Conservation (phyloP, 1,140 invertebrate species). For the Phymastichus coffea region DNA sequence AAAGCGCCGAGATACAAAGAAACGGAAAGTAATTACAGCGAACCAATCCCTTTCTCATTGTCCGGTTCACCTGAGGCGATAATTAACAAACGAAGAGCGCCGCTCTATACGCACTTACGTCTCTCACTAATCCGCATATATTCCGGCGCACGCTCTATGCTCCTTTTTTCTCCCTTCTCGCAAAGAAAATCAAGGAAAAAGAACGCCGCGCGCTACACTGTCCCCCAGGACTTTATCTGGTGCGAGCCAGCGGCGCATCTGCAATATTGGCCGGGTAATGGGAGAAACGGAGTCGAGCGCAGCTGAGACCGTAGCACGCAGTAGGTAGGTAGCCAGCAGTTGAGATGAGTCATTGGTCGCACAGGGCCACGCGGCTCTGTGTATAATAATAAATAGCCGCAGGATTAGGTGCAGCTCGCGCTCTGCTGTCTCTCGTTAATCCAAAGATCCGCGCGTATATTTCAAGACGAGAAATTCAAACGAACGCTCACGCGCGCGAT, state of each 20-base stretch:
- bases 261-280: constrained; percentile 42
- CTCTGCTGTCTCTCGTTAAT: constrained; percentile 29
- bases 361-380: constrained; percentile 38
- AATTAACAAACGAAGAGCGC: constrained; percentile 3
- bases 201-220: no score
- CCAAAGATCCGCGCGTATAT: constrained; percentile 1
- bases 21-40: constrained; percentile 1
- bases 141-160: not conserved
- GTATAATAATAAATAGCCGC: constrained; percentile 42
- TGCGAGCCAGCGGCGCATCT: constrained; percentile 20
- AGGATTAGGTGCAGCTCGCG: constrained; percentile 35
- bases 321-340: not conserved
- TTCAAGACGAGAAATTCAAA: constrained; percentile 22
- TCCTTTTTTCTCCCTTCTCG: not conserved
- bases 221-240: not conserved
- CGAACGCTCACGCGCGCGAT: constrained; percentile 1
- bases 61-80: not conserved
- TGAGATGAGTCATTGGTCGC: constrained; percentile 47
- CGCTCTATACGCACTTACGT: constrained; percentile 14
- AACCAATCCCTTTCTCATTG: no score
- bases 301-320: constrained; percentile 50
- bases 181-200: not conserved
- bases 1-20: not conserved
- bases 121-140: constrained; percentile 17
- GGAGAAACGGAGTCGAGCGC: constrained; percentile 38